Percentiles rank a stretch among this genome's conserved stretches.
Evolutionary conservation across 1,140 invertebrate species (phyloP).

Genomic region (Oreohelix idahoensis): DNA sequence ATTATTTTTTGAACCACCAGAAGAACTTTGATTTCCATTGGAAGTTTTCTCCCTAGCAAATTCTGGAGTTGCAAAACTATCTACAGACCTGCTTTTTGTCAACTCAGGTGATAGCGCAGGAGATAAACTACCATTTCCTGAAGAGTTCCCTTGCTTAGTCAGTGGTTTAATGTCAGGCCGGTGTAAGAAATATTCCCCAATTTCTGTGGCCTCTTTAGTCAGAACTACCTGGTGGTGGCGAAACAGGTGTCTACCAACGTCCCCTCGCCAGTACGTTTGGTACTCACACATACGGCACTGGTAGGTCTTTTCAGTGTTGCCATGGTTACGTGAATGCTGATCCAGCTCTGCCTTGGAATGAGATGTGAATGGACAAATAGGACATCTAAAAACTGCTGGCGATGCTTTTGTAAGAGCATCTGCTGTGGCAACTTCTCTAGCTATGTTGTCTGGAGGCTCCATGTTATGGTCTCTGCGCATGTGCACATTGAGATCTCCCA

Average conservation of each 20-base stretch:
- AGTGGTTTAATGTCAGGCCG: constrained; percentile 29
- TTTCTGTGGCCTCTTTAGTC: constrained; percentile 25
- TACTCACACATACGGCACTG: constrained; percentile 69
- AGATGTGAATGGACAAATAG: constrained; percentile 61
- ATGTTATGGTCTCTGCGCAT: constrained; percentile 65
- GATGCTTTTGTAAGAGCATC: constrained; percentile 58
- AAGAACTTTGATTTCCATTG: background rate
- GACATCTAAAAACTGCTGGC: constrained; percentile 64
- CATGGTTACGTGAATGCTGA: constrained; percentile 63
- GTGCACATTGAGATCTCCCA: constrained; percentile 71
- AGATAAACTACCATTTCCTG: background rate
- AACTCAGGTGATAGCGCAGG: background rate
- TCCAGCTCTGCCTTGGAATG: constrained; percentile 66
- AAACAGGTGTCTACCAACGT: constrained; percentile 73
- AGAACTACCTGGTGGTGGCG: constrained; percentile 66
- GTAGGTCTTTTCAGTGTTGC: constrained; percentile 66
- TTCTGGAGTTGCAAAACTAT: background rate
- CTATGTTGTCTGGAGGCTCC: constrained; percentile 49
- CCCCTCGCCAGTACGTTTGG: constrained; percentile 73
- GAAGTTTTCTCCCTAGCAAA: background rate
- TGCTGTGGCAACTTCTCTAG: constrained; percentile 6
- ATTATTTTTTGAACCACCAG: background rate
- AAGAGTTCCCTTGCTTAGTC: constrained; percentile 5
- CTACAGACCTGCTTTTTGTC: background rate
- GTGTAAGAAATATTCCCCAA: constrained; percentile 29